phyloP scores from a whole-genome alignment of 1,140 invertebrate genomes.

The Ruditapes philippinarum region DNA sequence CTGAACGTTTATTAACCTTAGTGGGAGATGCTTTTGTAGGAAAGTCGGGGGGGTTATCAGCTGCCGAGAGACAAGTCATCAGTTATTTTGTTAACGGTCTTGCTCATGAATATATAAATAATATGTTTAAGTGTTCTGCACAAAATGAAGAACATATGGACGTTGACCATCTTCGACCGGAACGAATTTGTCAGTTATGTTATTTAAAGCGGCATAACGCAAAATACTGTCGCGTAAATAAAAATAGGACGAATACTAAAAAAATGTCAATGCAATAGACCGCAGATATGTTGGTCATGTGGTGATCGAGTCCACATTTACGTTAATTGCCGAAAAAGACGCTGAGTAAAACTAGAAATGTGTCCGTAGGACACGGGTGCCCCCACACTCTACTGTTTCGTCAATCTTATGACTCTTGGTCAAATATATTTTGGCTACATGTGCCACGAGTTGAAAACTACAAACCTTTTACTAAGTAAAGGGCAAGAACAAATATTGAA shows the following conservation, averaged over 20 bases:
- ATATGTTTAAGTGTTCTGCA: too few species aligned
- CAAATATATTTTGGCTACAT: too few species aligned
- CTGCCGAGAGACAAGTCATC: too few species aligned
- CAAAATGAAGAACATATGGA: constrained; percentile 13
- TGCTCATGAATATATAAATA: too few species aligned
- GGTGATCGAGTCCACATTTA: neutral
- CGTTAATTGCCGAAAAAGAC: neutral
- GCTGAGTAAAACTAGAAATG: too few species aligned
- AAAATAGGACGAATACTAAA: neutral
- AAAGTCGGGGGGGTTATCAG: neutral
- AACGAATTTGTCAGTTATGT: neutral
- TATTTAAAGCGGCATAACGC: neutral
- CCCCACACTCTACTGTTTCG: too few species aligned
- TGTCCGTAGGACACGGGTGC: too few species aligned
- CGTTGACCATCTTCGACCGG: constrained; percentile 10
- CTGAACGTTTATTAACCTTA: neutral
- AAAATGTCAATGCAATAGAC: neutral
- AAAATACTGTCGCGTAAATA: neutral
- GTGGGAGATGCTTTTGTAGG: constrained; percentile 3
- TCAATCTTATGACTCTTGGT: too few species aligned
- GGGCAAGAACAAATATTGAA: too few species aligned
- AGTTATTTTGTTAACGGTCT: too few species aligned
- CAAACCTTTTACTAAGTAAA: too few species aligned
- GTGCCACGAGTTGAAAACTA: too few species aligned
- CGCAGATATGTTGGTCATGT: neutral